Evolutionary conservation across 2,888 invertebrate species (phyloP), one percentile per base, ranked within the genome.

Genomic region (Embidobia sp.): DNA sequence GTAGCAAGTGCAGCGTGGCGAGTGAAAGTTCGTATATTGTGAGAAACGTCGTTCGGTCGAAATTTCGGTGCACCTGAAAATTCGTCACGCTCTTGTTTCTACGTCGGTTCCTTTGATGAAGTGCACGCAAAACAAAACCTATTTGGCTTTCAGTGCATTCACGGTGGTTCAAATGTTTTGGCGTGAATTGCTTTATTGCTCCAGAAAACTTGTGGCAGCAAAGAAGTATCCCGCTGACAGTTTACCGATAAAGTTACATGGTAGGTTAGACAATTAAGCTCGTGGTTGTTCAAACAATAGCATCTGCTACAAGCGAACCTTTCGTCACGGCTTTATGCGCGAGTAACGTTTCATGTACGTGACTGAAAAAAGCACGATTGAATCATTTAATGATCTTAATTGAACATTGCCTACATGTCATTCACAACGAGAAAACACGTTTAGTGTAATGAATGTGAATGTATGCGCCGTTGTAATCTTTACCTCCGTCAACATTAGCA

Each of bases 11-110:
- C n/a, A 46, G 15, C 46, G 7, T 8, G 26, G 33, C 37, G 31
- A 31, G 72, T 57, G 72, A 73, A 73, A 73, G 64, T 64, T 42
- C 5, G 15, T 6, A 6, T 19, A 7, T 46, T 27, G 48, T 46
- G 33, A 59, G 46, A 72, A 51, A 46, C 35, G 33, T 61, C 16
- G 22, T 35, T 18, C 57, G 44, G 27, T 29, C 16, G 0, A 49
- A 31, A 53, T 57, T 63, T 35, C 7, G n/a, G 51, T 66, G 66
- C 53, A 63, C 63, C 72, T 48, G 53, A 61, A 73, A 63, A 73
- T 77, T 73, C 33, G 77, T 67, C 57, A 63, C 16, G 77, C 67
- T 67, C 61, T 66, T 44, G 53, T 70, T 76, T 64, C n/a, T 8
- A 42, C 10, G 57, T 33, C 64, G 57, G 67, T 57, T 63, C 27